Evolutionary conservation across 2,113 vertebrate genomes (phyloP).

Genomic region (Agelaius tricolor): DNA sequence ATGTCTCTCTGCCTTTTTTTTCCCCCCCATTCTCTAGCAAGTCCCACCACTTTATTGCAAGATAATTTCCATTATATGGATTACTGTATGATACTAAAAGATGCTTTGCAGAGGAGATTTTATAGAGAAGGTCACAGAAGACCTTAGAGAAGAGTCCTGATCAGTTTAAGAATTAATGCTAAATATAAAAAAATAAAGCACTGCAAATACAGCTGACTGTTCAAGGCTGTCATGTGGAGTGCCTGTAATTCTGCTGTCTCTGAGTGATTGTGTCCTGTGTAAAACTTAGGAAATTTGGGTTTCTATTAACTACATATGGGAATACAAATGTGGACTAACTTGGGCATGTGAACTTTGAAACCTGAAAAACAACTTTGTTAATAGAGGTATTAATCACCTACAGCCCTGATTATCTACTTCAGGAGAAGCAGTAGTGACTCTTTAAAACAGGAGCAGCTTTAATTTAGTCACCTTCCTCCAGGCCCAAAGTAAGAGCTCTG

Average conservation of each 20-base stretch:
- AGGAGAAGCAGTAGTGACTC: not conserved
- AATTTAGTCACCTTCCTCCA: not conserved
- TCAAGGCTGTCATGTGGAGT: not conserved
- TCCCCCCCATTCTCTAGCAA: not conserved
- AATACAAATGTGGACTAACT: not conserved
- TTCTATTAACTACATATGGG: not conserved
- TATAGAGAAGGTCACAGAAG: not conserved
- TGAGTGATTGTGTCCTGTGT: not conserved
- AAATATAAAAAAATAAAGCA: not conserved
- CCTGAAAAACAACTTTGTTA: not conserved
- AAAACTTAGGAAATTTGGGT: not conserved
- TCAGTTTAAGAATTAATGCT: not conserved
- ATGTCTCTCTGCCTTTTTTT: not conserved
- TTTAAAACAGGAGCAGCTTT: not conserved
- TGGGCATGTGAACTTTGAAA: not conserved
- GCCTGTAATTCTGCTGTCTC: not conserved
- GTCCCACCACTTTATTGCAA: not conserved
- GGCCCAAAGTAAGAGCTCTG: not conserved
- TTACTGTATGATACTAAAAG: not conserved
- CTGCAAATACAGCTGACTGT: not conserved
- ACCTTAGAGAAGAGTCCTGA: not conserved
- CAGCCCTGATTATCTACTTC: not conserved
- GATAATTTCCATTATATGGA: not conserved
- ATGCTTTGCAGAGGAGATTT: not conserved
- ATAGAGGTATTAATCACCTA: not conserved